These are phyloP conservation scores for Microhierax caerulescens DNA, from an alignment of 2,797 vertebrate genomes.

Conservation along the genomic window DNA sequence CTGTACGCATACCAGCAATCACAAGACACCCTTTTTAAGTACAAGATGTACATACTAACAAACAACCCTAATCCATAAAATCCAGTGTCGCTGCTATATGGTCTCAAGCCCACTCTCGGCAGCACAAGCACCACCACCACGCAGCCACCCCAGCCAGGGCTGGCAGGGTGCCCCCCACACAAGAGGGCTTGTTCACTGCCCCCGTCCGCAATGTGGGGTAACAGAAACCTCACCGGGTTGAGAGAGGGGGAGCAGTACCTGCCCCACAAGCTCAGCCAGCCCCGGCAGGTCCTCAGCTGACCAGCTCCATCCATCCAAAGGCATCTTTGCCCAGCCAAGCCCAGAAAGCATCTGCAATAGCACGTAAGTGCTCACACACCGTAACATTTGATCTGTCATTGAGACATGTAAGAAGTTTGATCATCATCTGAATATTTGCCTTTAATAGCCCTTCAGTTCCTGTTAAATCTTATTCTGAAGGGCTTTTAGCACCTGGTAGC, in stretches of 20 bases:
- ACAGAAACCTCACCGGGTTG: background rate
- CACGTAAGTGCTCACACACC: accelerated
- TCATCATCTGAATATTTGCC: background rate
- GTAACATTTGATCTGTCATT: background rate
- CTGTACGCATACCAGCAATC: background rate
- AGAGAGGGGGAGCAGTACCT: background rate
- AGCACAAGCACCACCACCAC: too few species aligned
- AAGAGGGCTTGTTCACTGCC: background rate
- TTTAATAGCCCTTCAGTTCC: background rate
- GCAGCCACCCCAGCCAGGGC: background rate
- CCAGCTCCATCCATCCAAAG: background rate
- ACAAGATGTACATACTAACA: background rate
- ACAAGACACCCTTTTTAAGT: background rate
- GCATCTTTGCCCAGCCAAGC: background rate
- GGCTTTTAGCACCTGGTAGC: background rate
- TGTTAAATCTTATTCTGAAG: background rate
- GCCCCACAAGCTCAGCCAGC: background rate
- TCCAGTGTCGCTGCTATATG: too few species aligned
- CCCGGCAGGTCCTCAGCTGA: background rate
- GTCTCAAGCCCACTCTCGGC: background rate
- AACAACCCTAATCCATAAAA: background rate
- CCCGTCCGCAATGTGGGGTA: background rate
- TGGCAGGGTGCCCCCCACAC: background rate
- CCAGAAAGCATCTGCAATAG: background rate
- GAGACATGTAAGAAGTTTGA: background rate